These are phyloP conservation scores for Hoplodrina blanda DNA, from an alignment of 2,888 invertebrate genomes.

Conservation along the genomic window DNA sequence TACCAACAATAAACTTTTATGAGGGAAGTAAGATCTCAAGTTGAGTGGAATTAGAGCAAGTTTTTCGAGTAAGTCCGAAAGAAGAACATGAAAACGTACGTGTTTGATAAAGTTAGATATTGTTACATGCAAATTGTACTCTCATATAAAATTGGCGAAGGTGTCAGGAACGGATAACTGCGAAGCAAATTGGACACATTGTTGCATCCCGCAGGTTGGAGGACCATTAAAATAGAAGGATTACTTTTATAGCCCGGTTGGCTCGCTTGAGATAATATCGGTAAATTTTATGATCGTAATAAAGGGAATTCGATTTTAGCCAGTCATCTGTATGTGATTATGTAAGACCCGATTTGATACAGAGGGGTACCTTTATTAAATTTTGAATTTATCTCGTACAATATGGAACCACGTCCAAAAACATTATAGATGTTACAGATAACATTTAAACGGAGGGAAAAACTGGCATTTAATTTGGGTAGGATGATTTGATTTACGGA, in stretches of 20 bases:
- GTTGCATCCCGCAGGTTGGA: conserved; percentile 87
- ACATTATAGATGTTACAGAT: conserved; percentile 47
- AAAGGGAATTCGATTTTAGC: conserved; percentile 89
- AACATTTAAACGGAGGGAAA: conserved; percentile 51
- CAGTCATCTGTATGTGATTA: conserved; percentile 87
- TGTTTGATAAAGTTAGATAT: conserved; percentile 47
- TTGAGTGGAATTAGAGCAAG: conserved; percentile 46
- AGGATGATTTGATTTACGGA: conserved; percentile 82
- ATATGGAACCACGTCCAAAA: conserved; percentile 51
- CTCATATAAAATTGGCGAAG: conserved; percentile 66
- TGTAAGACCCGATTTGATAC: conserved; percentile 76
- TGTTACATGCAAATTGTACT: conserved; percentile 70
- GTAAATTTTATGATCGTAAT: conserved; percentile 89
- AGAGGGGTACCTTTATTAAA: conserved; percentile 63
- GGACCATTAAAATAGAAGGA: conserved; percentile 89
- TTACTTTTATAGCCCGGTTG: conserved; percentile 88
- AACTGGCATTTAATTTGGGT: conserved; percentile 69
- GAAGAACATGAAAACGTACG: conserved; percentile 25
- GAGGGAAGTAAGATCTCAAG: conserved; percentile 46
- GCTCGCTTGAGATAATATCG: conserved; percentile 89
- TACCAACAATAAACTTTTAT: conserved; percentile 62
- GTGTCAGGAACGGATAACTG: conserved; percentile 70
- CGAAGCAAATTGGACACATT: conserved; percentile 83
- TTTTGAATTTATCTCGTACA: conserved; percentile 60
- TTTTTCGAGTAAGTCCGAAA: conserved; percentile 42